Conservation (phyloP, 2,797 vertebrate species). For the Syngnathus acus region DNA sequence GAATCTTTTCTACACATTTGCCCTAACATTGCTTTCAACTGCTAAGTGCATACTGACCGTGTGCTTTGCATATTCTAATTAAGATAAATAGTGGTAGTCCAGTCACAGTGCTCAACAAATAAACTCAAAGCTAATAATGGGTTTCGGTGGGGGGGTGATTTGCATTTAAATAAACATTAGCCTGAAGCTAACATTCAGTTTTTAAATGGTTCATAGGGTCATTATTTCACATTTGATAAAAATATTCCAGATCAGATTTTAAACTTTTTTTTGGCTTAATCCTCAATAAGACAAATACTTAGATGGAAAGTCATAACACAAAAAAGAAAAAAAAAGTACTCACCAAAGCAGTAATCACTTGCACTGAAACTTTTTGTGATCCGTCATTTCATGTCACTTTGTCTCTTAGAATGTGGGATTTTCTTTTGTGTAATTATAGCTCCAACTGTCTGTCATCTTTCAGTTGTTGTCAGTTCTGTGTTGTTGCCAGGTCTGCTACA, state of each 20-base stretch:
- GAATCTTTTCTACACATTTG: constrained; percentile 47
- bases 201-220: neutral
- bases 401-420: neutral
- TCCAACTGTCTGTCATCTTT: neutral
- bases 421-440: neutral
- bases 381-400: neutral
- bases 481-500: neutral
- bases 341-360: neutral
- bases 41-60: constrained; percentile 30
- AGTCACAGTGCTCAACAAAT: constrained; percentile 7
- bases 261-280: neutral
- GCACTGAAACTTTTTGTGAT: neutral
- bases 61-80: constrained; percentile 29
- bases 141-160: constrained; percentile 4
- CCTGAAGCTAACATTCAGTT: neutral
- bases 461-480: neutral
- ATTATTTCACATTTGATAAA: neutral
- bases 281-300: neutral
- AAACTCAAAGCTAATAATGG: constrained; percentile 9
- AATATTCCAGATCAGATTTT: neutral
- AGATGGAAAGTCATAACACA: neutral
- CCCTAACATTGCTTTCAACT: constrained; percentile 48
- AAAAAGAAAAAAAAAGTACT: neutral
- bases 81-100: constrained; percentile 32
- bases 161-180: neutral